Conservation (phyloP, 2,888 invertebrate species). For the Erebia palarica region DNA sequence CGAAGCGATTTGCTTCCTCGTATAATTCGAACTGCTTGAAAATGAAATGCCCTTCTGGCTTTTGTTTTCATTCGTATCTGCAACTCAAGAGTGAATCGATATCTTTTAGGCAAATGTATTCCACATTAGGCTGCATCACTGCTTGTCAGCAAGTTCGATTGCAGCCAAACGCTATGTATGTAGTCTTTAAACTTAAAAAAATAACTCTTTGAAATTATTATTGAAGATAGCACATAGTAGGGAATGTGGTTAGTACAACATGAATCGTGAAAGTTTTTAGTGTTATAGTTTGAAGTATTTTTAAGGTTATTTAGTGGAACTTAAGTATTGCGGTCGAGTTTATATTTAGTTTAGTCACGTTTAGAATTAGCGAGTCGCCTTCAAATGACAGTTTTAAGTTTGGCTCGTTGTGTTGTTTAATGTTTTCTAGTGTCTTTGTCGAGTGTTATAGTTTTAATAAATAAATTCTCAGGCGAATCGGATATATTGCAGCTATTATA, state of each 20-base stretch:
- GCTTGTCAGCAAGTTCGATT: no score
- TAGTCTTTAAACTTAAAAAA: neutral
- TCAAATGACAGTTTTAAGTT: conserved; percentile 34
- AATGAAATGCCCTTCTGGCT: no score
- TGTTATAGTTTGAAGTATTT: conserved; percentile 43
- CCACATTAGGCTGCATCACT: no score
- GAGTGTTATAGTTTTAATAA: neutral
- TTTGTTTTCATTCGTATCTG: no score
- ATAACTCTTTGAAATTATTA: neutral
- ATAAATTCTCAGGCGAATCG: neutral
- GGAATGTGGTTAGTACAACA: conserved; percentile 31
- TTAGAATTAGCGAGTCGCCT: conserved; percentile 31
- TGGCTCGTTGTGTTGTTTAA: conserved; percentile 25
- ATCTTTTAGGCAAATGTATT: no score
- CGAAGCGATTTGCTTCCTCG: no score
- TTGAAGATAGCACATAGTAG: conserved; percentile 3
- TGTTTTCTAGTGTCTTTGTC: conserved; percentile 18
- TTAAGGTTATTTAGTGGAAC: conserved; percentile 43
- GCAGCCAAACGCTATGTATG: no score
- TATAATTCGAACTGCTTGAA: no score
- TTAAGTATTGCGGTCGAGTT: conserved; percentile 34
- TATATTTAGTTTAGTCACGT: conserved; percentile 37
- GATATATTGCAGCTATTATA: neutral
- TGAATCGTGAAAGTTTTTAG: conserved; percentile 42
- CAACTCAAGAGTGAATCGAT: no score